These are phyloP conservation scores for Papilio protenor DNA, from an alignment of 2,888 invertebrate species.

Conservation along the genomic window DNA sequence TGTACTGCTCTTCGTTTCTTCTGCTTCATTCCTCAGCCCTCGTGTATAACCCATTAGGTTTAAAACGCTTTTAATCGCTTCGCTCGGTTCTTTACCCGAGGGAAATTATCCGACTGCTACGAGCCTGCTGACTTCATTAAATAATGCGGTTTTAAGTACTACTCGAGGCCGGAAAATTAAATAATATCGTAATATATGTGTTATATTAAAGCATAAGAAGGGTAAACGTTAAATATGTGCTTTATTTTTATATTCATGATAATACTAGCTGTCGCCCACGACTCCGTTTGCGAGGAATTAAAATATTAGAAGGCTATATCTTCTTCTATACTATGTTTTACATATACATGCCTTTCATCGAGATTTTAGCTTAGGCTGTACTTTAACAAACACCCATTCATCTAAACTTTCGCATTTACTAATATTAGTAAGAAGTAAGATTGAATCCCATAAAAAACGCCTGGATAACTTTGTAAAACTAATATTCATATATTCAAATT, in stretches of 20 bases:
- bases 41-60: not conserved
- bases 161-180: not conserved
- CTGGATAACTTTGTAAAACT: too few relatives aligned
- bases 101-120: conserved; percentile 8
- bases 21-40: not conserved
- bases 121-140: conserved; percentile 7
- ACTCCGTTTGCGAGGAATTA: too few relatives aligned
- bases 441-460: too few relatives aligned
- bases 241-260: not conserved
- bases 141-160: conserved; percentile 3
- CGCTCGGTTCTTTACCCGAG: not conserved
- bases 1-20: not conserved
- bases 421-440: too few relatives aligned
- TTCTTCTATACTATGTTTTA: not conserved
- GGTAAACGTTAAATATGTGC: not conserved
- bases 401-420: too few relatives aligned
- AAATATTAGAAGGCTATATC: not conserved
- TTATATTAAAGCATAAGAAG: not conserved
- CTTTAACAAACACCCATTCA: too few relatives aligned
- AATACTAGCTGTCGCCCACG: not conserved
- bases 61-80: conserved; percentile 17
- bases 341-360: too few relatives aligned
- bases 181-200: not conserved
- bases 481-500: too few relatives aligned
- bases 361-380: too few relatives aligned